Evolutionary conservation across 2,113 vertebrate genomes (phyloP).

Genomic region (Aegypius monachus): DNA sequence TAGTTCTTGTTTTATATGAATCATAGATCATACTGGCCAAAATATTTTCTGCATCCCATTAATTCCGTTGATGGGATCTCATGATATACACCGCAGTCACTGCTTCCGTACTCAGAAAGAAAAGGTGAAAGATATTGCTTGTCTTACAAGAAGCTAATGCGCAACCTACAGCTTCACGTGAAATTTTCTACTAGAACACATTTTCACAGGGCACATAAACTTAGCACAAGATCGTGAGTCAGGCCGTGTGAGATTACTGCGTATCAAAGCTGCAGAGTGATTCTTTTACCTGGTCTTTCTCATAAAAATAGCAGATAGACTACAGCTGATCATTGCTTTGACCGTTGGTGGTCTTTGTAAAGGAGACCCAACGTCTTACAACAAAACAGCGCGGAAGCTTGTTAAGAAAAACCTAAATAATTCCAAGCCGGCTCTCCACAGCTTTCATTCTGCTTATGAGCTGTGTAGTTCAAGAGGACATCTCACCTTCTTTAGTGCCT

Average conservation of each 20-base stretch:
- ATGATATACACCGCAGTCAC: not conserved
- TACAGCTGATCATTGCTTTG: not conserved
- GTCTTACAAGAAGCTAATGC: not conserved
- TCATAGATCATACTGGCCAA: not conserved
- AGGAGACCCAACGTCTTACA: accelerated
- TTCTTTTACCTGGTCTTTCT: not conserved
- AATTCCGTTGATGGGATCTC: not conserved
- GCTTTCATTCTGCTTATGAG: not conserved
- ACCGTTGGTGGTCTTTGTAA: not conserved
- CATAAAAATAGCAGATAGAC: not conserved
- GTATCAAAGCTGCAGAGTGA: not conserved
- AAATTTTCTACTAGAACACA: not conserved
- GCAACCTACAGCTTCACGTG: not conserved
- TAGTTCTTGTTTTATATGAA: not conserved
- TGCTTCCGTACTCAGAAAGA: not conserved
- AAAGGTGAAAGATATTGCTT: not conserved
- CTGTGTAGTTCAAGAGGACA: not conserved
- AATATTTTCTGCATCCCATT: not conserved
- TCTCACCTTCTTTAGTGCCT: not conserved
- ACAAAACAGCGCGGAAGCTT: not conserved
- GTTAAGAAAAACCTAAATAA: not conserved
- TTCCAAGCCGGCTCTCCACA: not conserved
- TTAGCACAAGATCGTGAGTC: not conserved
- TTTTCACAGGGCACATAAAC: not conserved
- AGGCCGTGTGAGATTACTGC: not conserved